These are phyloP conservation scores for Typhlomys cinereus DNA, from an alignment of 2,113 vertebrate genomes.

Conservation along the genomic window DNA sequence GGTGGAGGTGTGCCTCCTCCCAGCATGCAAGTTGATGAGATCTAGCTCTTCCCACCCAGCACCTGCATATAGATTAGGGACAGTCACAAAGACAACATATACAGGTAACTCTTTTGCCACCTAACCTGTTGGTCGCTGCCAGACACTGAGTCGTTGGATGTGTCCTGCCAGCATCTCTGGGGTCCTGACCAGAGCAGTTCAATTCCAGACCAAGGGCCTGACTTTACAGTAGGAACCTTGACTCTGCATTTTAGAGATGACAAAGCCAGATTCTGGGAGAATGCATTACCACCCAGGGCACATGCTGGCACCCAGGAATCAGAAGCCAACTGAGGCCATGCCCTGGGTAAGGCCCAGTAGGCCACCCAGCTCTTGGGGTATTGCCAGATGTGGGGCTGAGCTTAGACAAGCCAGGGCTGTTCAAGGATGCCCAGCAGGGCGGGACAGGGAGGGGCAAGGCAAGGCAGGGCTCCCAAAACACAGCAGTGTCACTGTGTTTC, in stretches of 20 bases:
- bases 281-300: not conserved
- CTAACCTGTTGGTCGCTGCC: not conserved
- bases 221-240: not conserved
- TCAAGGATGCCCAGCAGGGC: no score
- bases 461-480: not conserved
- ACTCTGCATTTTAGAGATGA: not conserved
- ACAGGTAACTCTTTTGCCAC: not conserved
- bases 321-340: not conserved
- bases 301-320: not conserved
- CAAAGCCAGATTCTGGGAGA: not conserved
- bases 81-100: not conserved
- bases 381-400: not conserved
- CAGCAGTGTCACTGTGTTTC: no score
- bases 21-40: not conserved
- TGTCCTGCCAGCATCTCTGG: not conserved
- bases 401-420: not conserved
- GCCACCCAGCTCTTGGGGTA: not conserved
- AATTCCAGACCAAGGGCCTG: not conserved
- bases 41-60: not conserved
- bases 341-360: not conserved
- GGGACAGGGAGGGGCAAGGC: accelerated
- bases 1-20: not conserved
- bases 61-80: not conserved
- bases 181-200: not conserved
- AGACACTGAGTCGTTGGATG: accelerated